These are phyloP conservation scores for Fistularia tabacaria DNA, from an alignment of 2,797 vertebrate genomes.

Conservation along the genomic window DNA sequence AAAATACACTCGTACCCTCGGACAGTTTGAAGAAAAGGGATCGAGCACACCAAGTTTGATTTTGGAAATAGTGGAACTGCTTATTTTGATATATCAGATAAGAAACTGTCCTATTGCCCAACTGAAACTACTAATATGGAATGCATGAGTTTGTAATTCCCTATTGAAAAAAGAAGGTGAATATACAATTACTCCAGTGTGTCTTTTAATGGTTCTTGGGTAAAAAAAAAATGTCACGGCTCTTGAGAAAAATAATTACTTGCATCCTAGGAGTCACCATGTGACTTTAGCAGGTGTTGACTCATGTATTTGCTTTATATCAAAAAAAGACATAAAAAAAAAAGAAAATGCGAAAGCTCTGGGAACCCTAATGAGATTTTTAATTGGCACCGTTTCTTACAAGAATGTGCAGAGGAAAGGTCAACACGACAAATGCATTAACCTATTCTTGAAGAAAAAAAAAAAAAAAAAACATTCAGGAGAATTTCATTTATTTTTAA, in stretches of 20 bases:
- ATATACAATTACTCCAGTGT: too few species aligned
- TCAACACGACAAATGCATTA: conserved; percentile 16
- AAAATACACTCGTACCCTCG: conserved; percentile 2
- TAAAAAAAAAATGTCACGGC: too few species aligned
- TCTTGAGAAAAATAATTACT: too few species aligned
- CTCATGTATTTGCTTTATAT: too few species aligned
- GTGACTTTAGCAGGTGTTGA: too few species aligned
- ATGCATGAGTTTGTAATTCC: too few species aligned
- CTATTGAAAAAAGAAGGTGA: too few species aligned
- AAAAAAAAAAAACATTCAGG: neutral
- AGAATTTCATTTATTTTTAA: conserved; percentile 5
- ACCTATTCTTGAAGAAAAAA: neutral
- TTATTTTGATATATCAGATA: conserved; percentile 48
- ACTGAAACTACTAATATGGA: neutral
- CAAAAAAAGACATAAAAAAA: too few species aligned
- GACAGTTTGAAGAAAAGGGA: conserved; percentile 23
- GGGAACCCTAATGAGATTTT: conserved; percentile 15
- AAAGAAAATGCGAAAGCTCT: neutral
- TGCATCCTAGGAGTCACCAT: too few species aligned
- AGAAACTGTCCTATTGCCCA: conserved; percentile 31
- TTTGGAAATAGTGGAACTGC: conserved; percentile 42
- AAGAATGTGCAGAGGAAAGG: conserved; percentile 13
- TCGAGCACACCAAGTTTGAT: conserved; percentile 19
- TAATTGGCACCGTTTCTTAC: conserved; percentile 24
- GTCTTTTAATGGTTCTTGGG: too few species aligned